Base-by-base conservation (phyloP, 2,113 vertebrate species). In the Calyptomena viridis region DNA sequence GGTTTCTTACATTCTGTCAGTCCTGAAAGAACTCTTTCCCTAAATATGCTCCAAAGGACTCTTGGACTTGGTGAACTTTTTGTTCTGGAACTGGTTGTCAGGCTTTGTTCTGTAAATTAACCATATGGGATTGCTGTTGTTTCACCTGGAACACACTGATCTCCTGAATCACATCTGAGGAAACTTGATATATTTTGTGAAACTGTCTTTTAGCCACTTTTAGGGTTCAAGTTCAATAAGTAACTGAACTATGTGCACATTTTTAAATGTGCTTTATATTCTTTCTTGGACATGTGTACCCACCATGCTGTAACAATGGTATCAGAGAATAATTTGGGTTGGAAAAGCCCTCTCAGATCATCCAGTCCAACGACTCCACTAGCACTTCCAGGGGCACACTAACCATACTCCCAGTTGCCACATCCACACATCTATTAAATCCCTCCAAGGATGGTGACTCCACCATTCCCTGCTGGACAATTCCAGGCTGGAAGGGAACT, bases 271-370 rank as follows among this genome's bases (percentile, higher is more conserved):
- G 20, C 59, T 76, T 60, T 21, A 3, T 14, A 1, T 58, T 35
- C 18, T 33, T 35, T 9, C 16, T 40, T 22, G 28, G 60, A 24
- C 23, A 3, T 14, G 12, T 24, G 30, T 12, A 2, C 25, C 6
- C 4, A 2, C 2, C 0, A 4, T 49, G 74, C 46, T 39, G 46
- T 17, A 2, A 1, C 37, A 25, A 35, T 1, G 10, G 31, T 31
- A 42, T 37, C 31, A 9, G 64, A 35, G 35, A 6, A 23, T 47
- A 53, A 13, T 28, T 79, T 8, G 42, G 18, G 7, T 47, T 74
- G 53, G 53, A 68, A 55, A 42, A 68, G 31, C 9, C 25, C n/a
- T 62, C 23, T 55, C 15, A 62, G n/a, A 33, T 35, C 30, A 23
- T 28, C 0, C 0, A 30, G 14, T 62, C 39, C 39, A 62, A 21